A percentile compares a stretch with the other conserved stretches of the same genome.
These are phyloP conservation scores for Lamprologus ornatipinnis DNA, from an alignment of 2,113 vertebrate genomes.

Conservation along the genomic window DNA sequence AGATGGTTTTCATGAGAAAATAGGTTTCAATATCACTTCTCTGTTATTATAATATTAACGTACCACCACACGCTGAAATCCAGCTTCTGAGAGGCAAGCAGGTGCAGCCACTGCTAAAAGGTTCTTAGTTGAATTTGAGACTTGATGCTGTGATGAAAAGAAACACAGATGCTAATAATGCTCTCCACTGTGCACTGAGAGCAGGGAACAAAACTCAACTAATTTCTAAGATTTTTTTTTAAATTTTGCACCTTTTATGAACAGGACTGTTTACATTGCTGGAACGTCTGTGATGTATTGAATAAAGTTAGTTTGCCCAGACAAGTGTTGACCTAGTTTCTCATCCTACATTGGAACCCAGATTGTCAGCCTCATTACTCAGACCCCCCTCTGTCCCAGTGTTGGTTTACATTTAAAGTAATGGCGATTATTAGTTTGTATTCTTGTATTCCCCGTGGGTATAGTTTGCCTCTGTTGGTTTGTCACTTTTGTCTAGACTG, in stretches of 20 bases:
- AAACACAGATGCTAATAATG: background rate
- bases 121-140: background rate
- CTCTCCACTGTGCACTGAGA: background rate
- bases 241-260: background rate
- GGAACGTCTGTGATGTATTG: background rate
- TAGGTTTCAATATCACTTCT: background rate
- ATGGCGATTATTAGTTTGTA: background rate
- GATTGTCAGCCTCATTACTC: conserved; percentile 37
- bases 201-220: background rate
- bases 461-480: background rate
- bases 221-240: background rate
- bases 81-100: background rate
- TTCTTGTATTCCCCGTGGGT: background rate
- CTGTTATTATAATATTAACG: background rate
- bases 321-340: conserved; percentile 35
- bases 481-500: background rate
- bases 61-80: background rate
- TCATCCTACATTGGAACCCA: conserved; percentile 14
- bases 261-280: background rate
- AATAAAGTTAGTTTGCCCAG: background rate
- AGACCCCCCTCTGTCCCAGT: background rate
- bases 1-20: conserved; percentile 22
- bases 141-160: background rate
- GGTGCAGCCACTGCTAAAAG: background rate
- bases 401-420: background rate